Percentiles rank a stretch among this genome's conserved stretches.
These are phyloP conservation scores for Potamilus streckersoni DNA, from an alignment of 1,140 invertebrate genomes.

Conservation along the genomic window DNA sequence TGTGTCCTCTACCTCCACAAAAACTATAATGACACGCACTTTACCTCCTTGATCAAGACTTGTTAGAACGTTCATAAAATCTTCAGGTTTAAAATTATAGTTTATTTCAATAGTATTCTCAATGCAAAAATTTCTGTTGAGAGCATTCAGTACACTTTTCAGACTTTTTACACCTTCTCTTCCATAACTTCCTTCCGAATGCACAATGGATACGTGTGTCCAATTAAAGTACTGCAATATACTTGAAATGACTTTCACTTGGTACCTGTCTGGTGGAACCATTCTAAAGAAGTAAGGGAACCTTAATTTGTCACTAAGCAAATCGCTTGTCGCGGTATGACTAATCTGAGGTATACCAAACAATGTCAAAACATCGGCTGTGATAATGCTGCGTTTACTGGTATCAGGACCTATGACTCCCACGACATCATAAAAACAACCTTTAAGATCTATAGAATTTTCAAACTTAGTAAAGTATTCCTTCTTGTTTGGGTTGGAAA, in stretches of 20 bases:
- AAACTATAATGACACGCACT: constrained; percentile 75
- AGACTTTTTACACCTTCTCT: constrained; percentile 52
- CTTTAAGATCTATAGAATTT: background rate
- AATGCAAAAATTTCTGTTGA: constrained; percentile 33
- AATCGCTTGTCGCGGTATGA: constrained; percentile 45
- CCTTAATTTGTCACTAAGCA: constrained; percentile 49
- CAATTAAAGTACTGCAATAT: constrained; percentile 45
- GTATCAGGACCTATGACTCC: constrained; percentile 45
- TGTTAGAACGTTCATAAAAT: constrained; percentile 32
- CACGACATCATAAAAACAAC: constrained; percentile 42
- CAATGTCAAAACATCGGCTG: constrained; percentile 43
- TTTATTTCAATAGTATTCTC: constrained; percentile 75
- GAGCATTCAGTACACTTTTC: constrained; percentile 6
- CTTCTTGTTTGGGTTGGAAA: background rate
- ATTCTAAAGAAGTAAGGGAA: constrained; percentile 55
- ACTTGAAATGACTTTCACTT: constrained; percentile 45
- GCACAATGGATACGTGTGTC: constrained; percentile 48
- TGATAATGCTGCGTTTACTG: constrained; percentile 39
- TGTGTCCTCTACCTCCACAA: constrained; percentile 78
- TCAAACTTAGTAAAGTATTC: background rate
- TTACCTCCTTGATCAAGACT: constrained; percentile 11
- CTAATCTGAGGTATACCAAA: constrained; percentile 53
- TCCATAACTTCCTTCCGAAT: constrained; percentile 68
- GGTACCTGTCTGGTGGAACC: constrained; percentile 50
- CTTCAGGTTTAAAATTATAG: constrained; percentile 67